These are phyloP conservation scores for Pseudolycoriella hygida DNA, from an alignment of 2,888 invertebrate species.

Conservation along the genomic window DNA sequence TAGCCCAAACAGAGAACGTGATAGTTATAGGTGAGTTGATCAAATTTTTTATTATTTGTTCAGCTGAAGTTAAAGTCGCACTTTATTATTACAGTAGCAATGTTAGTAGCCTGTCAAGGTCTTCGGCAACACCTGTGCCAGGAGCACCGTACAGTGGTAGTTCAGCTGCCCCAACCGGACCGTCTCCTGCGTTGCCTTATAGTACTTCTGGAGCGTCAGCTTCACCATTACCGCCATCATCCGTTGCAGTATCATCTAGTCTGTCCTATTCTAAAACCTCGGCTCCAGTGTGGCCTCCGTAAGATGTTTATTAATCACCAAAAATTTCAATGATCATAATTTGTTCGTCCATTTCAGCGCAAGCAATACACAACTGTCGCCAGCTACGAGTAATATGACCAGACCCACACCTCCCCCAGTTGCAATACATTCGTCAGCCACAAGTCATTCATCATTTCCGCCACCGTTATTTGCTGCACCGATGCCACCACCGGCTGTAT, in stretches of 20 bases:
- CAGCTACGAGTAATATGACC: slow-evolving; percentile 30
- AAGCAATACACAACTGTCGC: slow-evolving; percentile 27
- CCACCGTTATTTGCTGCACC: slow-evolving; percentile 52
- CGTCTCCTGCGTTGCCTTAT: slow-evolving; percentile 23
- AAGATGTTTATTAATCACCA: slow-evolving; percentile 8
- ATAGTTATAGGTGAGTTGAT: slow-evolving; percentile 65
- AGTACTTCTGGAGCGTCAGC: slow-evolving; percentile 25
- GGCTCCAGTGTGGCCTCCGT: slow-evolving; percentile 23
- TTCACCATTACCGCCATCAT: slow-evolving; percentile 20
- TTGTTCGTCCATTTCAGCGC: slow-evolving; percentile 17
- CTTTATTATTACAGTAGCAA: slow-evolving; percentile 41
- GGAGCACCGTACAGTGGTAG: slow-evolving; percentile 11
- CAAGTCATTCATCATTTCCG: slow-evolving; percentile 33
- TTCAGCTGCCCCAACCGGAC: slow-evolving; percentile 15
- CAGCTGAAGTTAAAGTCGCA: background rate
- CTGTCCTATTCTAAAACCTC: slow-evolving; percentile 21
- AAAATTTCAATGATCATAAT: background rate
- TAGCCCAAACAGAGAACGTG: slow-evolving; percentile 63
- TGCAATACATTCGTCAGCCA: slow-evolving; percentile 29
- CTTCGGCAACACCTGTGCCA: slow-evolving; percentile 29
- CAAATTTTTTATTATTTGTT: background rate
- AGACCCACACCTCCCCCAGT: slow-evolving; percentile 38
- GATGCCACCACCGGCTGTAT: slow-evolving; percentile 32
- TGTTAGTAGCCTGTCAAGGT: slow-evolving; percentile 65
- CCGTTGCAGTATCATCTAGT: slow-evolving; percentile 16